Evolutionary conservation across 2,113 vertebrate species (phyloP).

Genomic region (Calonectris borealis): DNA sequence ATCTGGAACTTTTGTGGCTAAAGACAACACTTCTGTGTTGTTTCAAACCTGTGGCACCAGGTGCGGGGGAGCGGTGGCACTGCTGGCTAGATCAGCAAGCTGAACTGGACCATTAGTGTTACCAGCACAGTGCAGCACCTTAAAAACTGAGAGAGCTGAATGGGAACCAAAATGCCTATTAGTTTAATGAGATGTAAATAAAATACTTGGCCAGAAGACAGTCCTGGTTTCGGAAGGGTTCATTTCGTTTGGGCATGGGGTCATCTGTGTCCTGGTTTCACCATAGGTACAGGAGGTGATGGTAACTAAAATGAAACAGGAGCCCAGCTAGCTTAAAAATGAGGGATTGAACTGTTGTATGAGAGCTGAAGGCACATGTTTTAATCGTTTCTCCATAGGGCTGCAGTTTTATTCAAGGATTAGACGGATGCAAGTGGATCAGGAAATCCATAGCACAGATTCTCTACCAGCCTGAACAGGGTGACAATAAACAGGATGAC

Average conservation of each 20-base stretch:
- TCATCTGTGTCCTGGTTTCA: not conserved
- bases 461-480: not conserved
- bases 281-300: not conserved
- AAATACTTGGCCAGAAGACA: not conserved
- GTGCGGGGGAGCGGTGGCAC: rapidly evolving
- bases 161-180: not conserved
- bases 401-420: not conserved
- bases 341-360: not conserved
- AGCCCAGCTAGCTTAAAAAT: not conserved
- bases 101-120: not conserved
- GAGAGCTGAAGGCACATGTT: not conserved
- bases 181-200: not conserved
- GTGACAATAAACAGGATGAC: not conserved
- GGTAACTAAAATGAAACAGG: not conserved
- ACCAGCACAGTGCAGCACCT: not conserved
- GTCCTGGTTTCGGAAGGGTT: not conserved
- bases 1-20: not conserved
- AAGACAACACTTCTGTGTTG: not conserved
- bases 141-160: not conserved
- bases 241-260: not conserved
- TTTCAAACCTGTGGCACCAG: not conserved
- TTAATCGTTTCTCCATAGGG: not conserved
- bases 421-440: not conserved
- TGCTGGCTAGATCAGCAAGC: not conserved
- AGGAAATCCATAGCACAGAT: not conserved